Percentiles rank a stretch among this genome's conserved stretches.
Conservation (phyloP, 1,140 invertebrate species). For the Pachypsylla venusta region DNA sequence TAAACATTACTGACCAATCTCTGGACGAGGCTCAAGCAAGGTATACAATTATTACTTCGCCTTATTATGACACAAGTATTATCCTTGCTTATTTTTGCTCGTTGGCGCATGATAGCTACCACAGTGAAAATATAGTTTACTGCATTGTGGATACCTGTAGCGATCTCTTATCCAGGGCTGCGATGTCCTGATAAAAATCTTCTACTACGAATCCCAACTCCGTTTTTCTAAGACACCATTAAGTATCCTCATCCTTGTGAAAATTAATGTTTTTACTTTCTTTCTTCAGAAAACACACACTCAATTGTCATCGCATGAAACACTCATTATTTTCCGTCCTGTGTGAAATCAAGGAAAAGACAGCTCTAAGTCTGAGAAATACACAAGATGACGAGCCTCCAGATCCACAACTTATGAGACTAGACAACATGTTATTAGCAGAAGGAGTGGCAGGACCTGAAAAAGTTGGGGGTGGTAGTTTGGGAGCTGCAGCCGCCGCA, state of each 20-base stretch:
- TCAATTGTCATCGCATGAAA: constrained; percentile 93
- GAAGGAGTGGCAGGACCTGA: constrained; percentile 97
- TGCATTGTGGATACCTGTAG: too few relatives aligned
- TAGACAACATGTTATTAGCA: constrained; percentile 99
- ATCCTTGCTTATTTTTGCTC: too few relatives aligned
- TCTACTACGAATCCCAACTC: too few relatives aligned
- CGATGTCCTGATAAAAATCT: too few relatives aligned
- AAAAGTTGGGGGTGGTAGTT: constrained; percentile 83
- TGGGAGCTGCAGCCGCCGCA: constrained; percentile 76
- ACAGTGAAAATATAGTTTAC: too few relatives aligned
- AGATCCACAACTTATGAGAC: constrained; percentile 94
- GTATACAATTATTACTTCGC: too few relatives aligned
- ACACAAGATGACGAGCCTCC: constrained; percentile 97
- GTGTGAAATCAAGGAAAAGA: constrained; percentile 97
- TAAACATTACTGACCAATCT: constrained; percentile 97
- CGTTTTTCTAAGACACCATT: too few relatives aligned
- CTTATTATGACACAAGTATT: too few relatives aligned
- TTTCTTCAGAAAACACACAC: constrained; percentile 62
- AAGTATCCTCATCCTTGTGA: too few relatives aligned
- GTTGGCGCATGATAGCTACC: too few relatives aligned
- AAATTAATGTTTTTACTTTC: too few relatives aligned
- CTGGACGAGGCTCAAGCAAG: constrained; percentile 93
- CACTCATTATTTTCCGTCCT: constrained; percentile 88
- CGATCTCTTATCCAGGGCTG: too few relatives aligned
- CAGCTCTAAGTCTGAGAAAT: constrained; percentile 87